Conservation (phyloP, 2,797 vertebrate genomes). For the Lepus townsendii region DNA sequence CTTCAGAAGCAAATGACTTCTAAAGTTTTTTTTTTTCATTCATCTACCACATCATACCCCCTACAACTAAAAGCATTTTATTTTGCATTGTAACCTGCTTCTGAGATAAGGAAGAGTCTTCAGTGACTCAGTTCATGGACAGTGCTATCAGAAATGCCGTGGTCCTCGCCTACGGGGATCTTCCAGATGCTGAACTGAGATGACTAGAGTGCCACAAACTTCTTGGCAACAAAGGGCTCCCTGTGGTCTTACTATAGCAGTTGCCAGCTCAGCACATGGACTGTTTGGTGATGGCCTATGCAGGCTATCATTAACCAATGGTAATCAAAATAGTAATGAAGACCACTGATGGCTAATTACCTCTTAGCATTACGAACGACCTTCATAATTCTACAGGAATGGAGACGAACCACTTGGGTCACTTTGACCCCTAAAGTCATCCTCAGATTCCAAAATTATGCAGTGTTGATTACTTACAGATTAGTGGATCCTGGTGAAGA, state of each 20-base stretch:
- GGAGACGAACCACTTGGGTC: not conserved
- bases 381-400: not conserved
- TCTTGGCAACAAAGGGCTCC: not conserved
- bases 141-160: not conserved
- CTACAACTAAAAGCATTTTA: not conserved
- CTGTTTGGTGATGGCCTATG: not conserved
- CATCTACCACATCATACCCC: not conserved
- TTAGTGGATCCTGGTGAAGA: not conserved
- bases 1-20: not conserved
- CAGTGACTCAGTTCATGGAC: not conserved
- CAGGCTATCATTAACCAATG: not conserved
- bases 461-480: not conserved
- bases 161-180: not conserved
- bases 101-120: not conserved
- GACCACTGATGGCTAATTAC: not conserved
- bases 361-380: not conserved
- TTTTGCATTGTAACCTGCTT: not conserved
- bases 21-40: not conserved
- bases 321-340: not conserved
- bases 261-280: not conserved
- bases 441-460: not conserved
- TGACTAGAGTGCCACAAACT: too few species aligned
- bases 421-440: not conserved
- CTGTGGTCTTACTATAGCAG: not conserved
- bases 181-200: not conserved